phyloP scores from a whole-genome alignment of 1,140 invertebrate genomes.

The Ectropis grisescens region DNA sequence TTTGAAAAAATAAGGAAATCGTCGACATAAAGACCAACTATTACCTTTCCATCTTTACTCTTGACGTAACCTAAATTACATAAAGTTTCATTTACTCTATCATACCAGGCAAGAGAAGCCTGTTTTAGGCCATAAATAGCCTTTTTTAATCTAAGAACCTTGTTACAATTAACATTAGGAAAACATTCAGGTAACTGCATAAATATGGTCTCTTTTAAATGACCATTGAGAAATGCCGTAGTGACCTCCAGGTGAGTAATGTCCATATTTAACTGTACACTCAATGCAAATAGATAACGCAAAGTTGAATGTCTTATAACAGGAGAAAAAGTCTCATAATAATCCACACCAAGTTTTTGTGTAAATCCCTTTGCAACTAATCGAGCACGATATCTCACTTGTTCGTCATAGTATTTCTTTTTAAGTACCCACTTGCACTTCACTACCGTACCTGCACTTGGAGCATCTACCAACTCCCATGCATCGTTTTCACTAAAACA shows the following conservation, averaged over 20 bases:
- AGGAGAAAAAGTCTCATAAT: conserved; percentile 8
- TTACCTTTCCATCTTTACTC: background rate
- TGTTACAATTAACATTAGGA: conserved; percentile 2
- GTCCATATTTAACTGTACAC: conserved; percentile 4
- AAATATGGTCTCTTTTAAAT: conserved; percentile 7
- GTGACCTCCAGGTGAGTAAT: conserved; percentile 7
- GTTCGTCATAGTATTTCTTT: too few species aligned
- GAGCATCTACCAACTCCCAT: conserved; percentile 6
- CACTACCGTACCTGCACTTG: conserved; percentile 7
- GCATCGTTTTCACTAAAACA: conserved; percentile 8
- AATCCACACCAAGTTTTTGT: conserved; percentile 13
- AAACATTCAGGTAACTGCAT: conserved; percentile 9
- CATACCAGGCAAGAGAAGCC: conserved; percentile 9
- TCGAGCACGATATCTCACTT: too few species aligned
- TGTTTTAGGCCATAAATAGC: conserved; percentile 13
- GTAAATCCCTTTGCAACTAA: too few species aligned
- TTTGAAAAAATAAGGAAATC: conserved; percentile 3
- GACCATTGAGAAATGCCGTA: conserved; percentile 9
- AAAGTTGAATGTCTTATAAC: conserved; percentile 10
- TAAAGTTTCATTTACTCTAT: conserved; percentile 8
- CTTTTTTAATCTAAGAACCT: conserved; percentile 12
- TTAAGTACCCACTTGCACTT: conserved; percentile 7
- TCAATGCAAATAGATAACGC: conserved; percentile 7
- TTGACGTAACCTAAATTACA: conserved; percentile 4
- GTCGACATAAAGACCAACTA: conserved; percentile 1